Evolutionary conservation across 2,797 vertebrate genomes (phyloP), one percentile per base, ranked within the genome.

Genomic region (Neomorphus geoffroyi): DNA sequence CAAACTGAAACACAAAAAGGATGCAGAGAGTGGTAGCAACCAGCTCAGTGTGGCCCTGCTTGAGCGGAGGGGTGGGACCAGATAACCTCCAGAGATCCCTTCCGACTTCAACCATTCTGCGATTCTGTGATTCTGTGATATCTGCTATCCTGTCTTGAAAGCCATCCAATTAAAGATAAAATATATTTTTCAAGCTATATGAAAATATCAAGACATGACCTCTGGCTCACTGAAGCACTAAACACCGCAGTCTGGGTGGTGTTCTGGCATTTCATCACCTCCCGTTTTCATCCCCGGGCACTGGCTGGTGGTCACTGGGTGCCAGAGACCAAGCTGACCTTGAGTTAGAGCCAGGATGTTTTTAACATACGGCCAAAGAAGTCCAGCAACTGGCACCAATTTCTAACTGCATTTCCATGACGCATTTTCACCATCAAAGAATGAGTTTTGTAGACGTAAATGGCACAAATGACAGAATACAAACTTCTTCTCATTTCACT

Each of bases 11-110:
- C 5, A 45, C 30, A 51, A 37, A 60, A 65, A 26, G 2, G 10
- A 84, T 30, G 6, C 8, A 26, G 11, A 61, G 3, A 1, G 8
- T 64, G 8, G 30, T 71, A 56, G 3, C 10, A 75, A 67, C 3
- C 0, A 0, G 16, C 3, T 58, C 18, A n/a, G 27, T 14, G n/a
- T 1, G 1, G 9, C 19, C 22, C n/a, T 51, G 18, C 32, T 28
- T 56, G 32, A 70, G 45, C 13, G 39, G 11, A 1, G 8, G 2
- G 5, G 5, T 24, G 69, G 10, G 41, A 62, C 21, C 15, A 32
- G 8, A 2, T 32, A 27, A 48, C 22, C 1, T 74, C 6, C n/a
- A 74, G n/a, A 71, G 7, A 4, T 41, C 16, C 6, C 21, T 66
- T 80, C 37, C 61, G 78, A 24, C 1, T 13, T 14, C 64, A 64